Percentiles rank a stretch among this genome's conserved stretches.
Evolutionary conservation across 2,797 vertebrate species (phyloP).

Genomic region (Acanthiza pusilla): DNA sequence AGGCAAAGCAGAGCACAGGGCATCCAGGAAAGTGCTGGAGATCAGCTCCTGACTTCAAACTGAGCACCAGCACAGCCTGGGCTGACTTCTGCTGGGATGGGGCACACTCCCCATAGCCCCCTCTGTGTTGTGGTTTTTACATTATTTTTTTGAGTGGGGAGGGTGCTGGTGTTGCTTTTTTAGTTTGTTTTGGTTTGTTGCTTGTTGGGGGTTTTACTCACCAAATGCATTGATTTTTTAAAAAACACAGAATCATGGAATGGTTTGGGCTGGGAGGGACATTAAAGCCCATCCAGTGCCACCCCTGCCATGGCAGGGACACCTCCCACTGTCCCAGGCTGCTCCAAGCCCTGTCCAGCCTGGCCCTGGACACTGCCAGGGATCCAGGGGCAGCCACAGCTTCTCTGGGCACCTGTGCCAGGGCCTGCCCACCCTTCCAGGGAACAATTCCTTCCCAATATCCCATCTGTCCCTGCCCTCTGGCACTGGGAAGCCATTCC

Average conservation of each 20-base stretch:
- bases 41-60: not conserved
- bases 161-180: not conserved
- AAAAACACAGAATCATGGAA: not conserved
- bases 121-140: not conserved
- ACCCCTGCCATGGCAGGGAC: not conserved
- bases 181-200: not conserved
- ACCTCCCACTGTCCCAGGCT: not conserved
- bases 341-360: not conserved
- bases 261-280: not conserved
- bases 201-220: not conserved
- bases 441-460: not conserved
- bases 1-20: not conserved
- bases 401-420: not conserved
- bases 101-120: not conserved
- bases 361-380: not conserved
- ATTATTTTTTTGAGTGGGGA: not conserved
- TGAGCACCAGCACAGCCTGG: not conserved
- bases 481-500: not conserved
- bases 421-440: not conserved
- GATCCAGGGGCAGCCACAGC: not conserved
- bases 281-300: not conserved
- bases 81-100: not conserved
- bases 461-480: not conserved
- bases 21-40: not conserved
- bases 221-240: not conserved